Base-by-base conservation (phyloP, 2,797 vertebrate genomes). In the Paguma larvata region DNA sequence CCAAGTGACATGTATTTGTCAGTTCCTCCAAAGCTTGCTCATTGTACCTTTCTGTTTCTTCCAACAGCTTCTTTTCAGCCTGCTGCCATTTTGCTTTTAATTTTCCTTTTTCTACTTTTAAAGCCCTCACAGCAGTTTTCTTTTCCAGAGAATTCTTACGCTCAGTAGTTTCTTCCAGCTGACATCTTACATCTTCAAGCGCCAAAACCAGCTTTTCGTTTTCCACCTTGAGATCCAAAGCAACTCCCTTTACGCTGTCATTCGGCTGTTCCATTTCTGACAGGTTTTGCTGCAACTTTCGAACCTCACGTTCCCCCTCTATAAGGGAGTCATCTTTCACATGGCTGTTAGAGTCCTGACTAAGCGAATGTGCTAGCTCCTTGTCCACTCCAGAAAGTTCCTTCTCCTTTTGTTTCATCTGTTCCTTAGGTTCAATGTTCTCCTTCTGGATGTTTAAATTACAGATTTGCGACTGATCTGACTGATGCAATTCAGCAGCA, bases 11-110 rank as follows among this genome's bases (percentile, higher is more conserved):
- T 0, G 99, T 98, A 9, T 98, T 98, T 0, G 99, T 99, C 83
- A 99, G 70, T 41, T 99, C 99, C 32, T 99, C 98, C 0, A 99
- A 98, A 62, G 99, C 99, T 93, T 99, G 99, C 97, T 99, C 99
- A 95, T 99, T 99, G 95, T 99, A 99, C 94, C 99, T 99, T 12
- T 96, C 98, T 0, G 98, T 97, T 98, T 99, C 99, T 62, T 99
- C 99, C 1, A 98, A 93, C 15, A 99, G 94, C 1, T 97, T 98
- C 89, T 97, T 99, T 98, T 99, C 99, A 0, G 96, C 25, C 96
- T 99, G 99, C 16, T 96, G 98, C 96, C 99, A 80, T 48, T 30
- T 99, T 0, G 14, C 95, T 93, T 99, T 99, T 6, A 99, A 92
- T 48, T 99, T 99, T 4, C 65, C 97, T 95, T 99, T 99, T 96